Conservation (phyloP, 2,113 vertebrate species). For the Cyanoderma ruficeps region DNA sequence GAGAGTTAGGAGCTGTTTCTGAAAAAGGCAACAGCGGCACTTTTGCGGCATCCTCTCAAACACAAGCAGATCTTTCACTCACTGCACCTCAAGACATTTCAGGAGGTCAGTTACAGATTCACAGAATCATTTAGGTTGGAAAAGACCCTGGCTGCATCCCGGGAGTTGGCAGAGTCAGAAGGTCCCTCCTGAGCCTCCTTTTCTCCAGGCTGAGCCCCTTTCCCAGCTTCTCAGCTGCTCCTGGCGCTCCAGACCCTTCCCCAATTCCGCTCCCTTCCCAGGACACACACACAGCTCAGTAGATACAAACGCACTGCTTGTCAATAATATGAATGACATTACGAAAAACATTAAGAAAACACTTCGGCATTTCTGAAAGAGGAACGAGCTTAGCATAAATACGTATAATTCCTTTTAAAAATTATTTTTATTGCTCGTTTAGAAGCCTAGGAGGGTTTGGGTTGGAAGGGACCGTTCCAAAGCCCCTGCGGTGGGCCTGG, state of each 20-base stretch:
- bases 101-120: neutral
- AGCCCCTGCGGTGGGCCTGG: neutral
- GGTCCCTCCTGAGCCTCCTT: neutral
- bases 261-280: neutral
- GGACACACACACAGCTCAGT: neutral
- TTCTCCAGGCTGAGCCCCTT: neutral
- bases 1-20: neutral
- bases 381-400: neutral
- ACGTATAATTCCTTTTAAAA: rapidly evolving
- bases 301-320: neutral
- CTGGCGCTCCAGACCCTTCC: neutral
- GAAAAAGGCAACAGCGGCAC: neutral
- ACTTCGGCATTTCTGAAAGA: too few relatives aligned
- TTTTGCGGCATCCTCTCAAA: neutral
- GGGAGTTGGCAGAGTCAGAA: neutral
- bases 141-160: neutral
- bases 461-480: neutral
- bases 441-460: too few relatives aligned
- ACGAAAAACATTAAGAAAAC: neutral
- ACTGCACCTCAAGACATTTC: neutral
- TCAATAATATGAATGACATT: neutral
- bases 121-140: too few relatives aligned
- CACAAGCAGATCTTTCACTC: neutral
- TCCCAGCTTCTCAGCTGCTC: neutral
- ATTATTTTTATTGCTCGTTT: neutral